Evolutionary conservation across 2,797 vertebrate genomes (phyloP).

Genomic region (Mus spretus): DNA sequence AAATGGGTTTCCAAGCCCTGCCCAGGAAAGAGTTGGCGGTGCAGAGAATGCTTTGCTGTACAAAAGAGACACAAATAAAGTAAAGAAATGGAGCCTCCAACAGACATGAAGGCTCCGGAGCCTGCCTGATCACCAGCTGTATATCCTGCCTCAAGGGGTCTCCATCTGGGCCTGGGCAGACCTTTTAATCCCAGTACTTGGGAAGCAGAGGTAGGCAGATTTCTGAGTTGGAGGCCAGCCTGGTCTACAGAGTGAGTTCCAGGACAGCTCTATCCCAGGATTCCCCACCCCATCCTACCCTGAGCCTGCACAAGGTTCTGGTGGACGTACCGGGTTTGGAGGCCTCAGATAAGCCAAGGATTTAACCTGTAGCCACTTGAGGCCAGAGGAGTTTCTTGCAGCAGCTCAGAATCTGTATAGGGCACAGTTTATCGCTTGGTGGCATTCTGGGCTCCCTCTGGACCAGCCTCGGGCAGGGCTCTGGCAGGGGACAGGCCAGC

Average conservation of each 20-base stretch:
- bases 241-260: neutral
- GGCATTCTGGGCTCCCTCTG: neutral
- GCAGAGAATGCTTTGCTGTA: conserved; percentile 49
- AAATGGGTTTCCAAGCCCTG: conserved; percentile 69
- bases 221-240: neutral
- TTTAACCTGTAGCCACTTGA: neutral
- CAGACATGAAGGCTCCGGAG: neutral
- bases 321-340: neutral
- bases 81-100: neutral
- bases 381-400: neutral
- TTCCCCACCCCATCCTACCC: too few relatives aligned
- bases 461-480: neutral
- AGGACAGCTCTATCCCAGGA: neutral
- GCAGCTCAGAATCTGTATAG: neutral
- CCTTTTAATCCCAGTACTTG: too few relatives aligned
- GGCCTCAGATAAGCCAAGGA: neutral
- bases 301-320: fast-evolving
- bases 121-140: neutral
- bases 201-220: neutral
- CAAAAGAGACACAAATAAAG: conserved; percentile 46
- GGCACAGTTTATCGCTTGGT: fast-evolving
- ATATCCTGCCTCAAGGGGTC: neutral
- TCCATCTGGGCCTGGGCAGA: too few relatives aligned
- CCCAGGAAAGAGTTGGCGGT: conserved; percentile 71
- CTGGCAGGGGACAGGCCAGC: neutral